Conservation (phyloP, 2,797 vertebrate genomes). For the Betta splendens region DNA sequence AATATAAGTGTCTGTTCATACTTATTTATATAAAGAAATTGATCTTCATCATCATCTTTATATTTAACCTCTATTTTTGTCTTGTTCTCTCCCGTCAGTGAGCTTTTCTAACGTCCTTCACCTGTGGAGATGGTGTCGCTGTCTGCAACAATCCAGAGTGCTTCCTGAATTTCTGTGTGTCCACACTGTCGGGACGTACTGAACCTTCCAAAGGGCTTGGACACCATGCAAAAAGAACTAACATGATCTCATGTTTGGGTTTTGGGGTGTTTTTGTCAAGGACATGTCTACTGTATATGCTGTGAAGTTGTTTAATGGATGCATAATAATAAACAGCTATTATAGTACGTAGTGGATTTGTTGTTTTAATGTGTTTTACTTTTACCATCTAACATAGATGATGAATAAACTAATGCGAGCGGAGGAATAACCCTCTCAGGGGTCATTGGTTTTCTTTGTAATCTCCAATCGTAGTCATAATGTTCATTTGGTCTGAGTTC, state of each 20-base stretch:
- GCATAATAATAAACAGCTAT: constrained; percentile 69
- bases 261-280: constrained; percentile 66
- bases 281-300: constrained; percentile 76
- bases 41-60: not conserved
- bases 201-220: constrained; percentile 76
- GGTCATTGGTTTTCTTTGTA: constrained; percentile 17
- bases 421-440: constrained; percentile 4
- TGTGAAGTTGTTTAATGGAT: constrained; percentile 76
- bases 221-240: constrained; percentile 61
- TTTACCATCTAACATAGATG: constrained; percentile 22
- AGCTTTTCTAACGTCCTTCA: constrained; percentile 36
- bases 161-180: constrained; percentile 69
- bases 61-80: constrained; percentile 3
- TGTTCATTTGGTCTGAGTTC: not conserved
- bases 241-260: constrained; percentile 62
- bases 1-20: too few relatives aligned
- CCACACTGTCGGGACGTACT: constrained; percentile 47
- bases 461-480: not conserved
- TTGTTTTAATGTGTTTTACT: constrained; percentile 48
- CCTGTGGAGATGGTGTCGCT: constrained; percentile 32
- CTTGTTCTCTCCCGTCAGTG: constrained; percentile 31
- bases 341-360: constrained; percentile 50
- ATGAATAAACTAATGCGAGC: constrained; percentile 32
- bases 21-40: too few relatives aligned
- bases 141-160: constrained; percentile 69